Evolutionary conservation across 2,113 vertebrate genomes (phyloP).

Genomic region (Rynchops niger): DNA sequence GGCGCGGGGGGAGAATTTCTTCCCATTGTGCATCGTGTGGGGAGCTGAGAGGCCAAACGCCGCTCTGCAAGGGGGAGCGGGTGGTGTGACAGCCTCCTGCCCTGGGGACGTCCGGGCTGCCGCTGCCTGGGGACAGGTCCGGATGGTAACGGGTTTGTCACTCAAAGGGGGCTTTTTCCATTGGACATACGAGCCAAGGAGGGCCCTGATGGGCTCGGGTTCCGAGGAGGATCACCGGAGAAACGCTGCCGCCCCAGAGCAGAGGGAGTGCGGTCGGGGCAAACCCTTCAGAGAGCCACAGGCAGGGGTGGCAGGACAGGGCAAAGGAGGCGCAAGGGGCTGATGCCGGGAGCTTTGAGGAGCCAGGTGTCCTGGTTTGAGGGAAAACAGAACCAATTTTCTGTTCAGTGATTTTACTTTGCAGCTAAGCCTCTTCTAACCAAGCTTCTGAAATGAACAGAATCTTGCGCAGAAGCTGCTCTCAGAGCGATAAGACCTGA

Average conservation of each 20-base stretch:
- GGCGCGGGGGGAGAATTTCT: neutral
- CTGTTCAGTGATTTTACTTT: too few species aligned
- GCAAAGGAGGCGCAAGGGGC: neutral
- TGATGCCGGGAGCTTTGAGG: neutral
- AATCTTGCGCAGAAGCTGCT: too few species aligned
- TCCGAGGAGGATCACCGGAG: neutral
- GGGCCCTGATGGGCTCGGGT: neutral
- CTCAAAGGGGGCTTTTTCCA: neutral
- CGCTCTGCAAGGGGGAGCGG: neutral
- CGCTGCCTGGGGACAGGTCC: neutral
- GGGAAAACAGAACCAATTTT: too few species aligned
- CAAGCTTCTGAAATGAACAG: too few species aligned
- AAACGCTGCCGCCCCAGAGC: neutral
- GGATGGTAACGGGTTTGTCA: neutral
- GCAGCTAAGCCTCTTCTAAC: too few species aligned
- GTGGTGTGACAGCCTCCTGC: neutral
- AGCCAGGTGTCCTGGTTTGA: neutral
- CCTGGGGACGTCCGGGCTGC: neutral
- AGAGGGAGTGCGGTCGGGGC: neutral
- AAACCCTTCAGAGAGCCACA: neutral
- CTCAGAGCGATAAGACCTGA: too few species aligned
- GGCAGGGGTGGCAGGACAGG: neutral
- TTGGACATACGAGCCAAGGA: neutral
- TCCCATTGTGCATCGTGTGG: accelerated
- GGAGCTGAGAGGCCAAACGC: neutral